These are phyloP conservation scores for Danio jaintianensis DNA, from an alignment of 2,797 vertebrate genomes.

Conservation along the genomic window DNA sequence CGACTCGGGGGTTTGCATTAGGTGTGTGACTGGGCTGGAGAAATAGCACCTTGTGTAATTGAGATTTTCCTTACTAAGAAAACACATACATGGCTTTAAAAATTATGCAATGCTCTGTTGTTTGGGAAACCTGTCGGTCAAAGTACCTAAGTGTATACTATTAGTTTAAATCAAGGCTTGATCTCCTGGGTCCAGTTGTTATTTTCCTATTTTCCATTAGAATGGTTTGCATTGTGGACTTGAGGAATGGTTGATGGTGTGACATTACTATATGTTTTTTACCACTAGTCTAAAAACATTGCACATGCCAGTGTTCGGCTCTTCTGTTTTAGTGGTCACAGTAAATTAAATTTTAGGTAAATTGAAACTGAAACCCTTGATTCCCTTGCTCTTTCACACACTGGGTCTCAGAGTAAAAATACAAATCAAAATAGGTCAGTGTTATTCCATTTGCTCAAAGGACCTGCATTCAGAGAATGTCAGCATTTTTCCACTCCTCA, in stretches of 20 bases:
- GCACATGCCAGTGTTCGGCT: neutral
- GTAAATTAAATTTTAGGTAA: neutral
- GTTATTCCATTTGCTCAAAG: no score
- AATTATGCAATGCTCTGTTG: conserved; percentile 16
- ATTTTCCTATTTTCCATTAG: neutral
- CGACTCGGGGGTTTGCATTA: conserved; percentile 9
- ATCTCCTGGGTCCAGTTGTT: neutral
- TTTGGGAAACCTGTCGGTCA: conserved; percentile 11
- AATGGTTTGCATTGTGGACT: no score
- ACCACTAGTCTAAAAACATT: neutral
- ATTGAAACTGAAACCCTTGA: neutral
- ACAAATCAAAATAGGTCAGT: no score
- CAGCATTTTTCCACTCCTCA: no score
- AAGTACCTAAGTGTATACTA: conserved; percentile 31
- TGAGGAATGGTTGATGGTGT: neutral
- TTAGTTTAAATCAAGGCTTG: conserved; percentile 21
- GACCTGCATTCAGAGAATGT: no score
- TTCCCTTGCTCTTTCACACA: neutral
- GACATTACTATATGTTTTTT: neutral
- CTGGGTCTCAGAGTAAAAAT: no score
- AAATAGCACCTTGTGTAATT: conserved; percentile 33
- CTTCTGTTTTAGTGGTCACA: neutral
- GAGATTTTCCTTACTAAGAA: conserved; percentile 31
- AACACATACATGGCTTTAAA: neutral
- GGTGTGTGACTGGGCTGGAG: neutral